These are phyloP conservation scores for Melanophora roralis DNA, from an alignment of 2,888 invertebrate species.

Conservation along the genomic window DNA sequence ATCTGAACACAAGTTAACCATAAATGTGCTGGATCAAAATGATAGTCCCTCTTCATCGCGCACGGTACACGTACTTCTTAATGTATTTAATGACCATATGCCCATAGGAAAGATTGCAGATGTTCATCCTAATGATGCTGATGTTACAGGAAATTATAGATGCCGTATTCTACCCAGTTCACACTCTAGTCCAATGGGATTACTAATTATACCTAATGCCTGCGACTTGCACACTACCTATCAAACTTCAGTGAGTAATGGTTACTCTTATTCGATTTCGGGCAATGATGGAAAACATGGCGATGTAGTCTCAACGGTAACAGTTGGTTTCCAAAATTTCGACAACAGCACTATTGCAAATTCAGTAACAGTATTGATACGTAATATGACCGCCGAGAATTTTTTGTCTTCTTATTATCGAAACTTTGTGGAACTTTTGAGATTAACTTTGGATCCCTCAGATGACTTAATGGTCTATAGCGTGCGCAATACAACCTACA, in stretches of 20 bases:
- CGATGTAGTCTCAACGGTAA: slow-evolving; percentile 91
- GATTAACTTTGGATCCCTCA: slow-evolving; percentile 80
- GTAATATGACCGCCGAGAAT: slow-evolving; percentile 84
- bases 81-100: slow-evolving; percentile 86
- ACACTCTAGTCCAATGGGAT: slow-evolving; percentile 78
- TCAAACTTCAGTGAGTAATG: slow-evolving; percentile 81
- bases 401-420: slow-evolving; percentile 89
- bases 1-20: slow-evolving; percentile 86
- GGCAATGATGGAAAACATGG: slow-evolving; percentile 94
- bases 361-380: slow-evolving; percentile 86
- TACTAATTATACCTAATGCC: slow-evolving; percentile 84
- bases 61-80: slow-evolving; percentile 87
- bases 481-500: slow-evolving; percentile 79
- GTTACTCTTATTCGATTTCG: slow-evolving; percentile 87
- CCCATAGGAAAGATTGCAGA: slow-evolving; percentile 92
- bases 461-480: slow-evolving; percentile 85
- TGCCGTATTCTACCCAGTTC: slow-evolving; percentile 86
- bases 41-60: slow-evolving; percentile 92
- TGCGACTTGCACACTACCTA: slow-evolving; percentile 89
- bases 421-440: slow-evolving; percentile 84
- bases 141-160: slow-evolving; percentile 91
- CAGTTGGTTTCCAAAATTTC: slow-evolving; percentile 88
- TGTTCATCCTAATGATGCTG: slow-evolving; percentile 94
- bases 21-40: slow-evolving; percentile 91
- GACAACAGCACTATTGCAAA: slow-evolving; percentile 89